A percentile compares a stretch with the other conserved stretches of the same genome.
Conservation (phyloP, 2,888 invertebrate genomes). For the Girardia tigrina region DNA sequence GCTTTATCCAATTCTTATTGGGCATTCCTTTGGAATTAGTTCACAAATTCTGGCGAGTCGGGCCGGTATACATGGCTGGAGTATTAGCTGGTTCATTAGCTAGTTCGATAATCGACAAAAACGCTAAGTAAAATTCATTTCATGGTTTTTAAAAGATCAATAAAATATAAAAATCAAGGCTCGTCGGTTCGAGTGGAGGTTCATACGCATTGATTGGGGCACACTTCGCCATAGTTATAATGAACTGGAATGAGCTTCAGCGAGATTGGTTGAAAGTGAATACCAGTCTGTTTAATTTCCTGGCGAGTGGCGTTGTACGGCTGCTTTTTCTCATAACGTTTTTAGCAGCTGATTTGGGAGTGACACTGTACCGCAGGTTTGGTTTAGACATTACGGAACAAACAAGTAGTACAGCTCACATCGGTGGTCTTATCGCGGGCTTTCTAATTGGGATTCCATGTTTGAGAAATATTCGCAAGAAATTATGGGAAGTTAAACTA, state of each 20-base stretch:
- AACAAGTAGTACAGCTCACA: conserved; percentile 67
- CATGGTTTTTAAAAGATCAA: background rate
- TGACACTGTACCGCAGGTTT: conserved; percentile 77
- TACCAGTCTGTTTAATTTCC: conserved; percentile 39
- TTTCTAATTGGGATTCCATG: conserved; percentile 47
- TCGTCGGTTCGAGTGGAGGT: conserved; percentile 85
- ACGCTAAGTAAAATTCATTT: conserved; percentile 38
- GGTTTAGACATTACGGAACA: conserved; percentile 52
- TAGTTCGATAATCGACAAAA: conserved; percentile 51
- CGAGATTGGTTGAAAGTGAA: conserved; percentile 58
- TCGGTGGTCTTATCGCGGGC: conserved; percentile 74
- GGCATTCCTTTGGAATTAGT: conserved; percentile 90
- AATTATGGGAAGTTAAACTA: conserved; percentile 47
- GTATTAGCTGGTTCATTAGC: conserved; percentile 52
- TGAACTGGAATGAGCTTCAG: conserved; percentile 95
- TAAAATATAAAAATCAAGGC: conserved; percentile 47
- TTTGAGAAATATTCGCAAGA: conserved; percentile 46
- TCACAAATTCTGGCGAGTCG: conserved; percentile 81
- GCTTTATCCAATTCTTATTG: conserved; percentile 75
- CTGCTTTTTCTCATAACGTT: conserved; percentile 30
- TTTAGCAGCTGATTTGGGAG: conserved; percentile 64
- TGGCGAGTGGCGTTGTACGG: conserved; percentile 39
- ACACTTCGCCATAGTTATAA: conserved; percentile 75
- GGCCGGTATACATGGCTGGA: conserved; percentile 52
- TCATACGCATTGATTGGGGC: conserved; percentile 84